Evolutionary conservation across 2,797 vertebrate genomes (phyloP), one percentile per base, ranked within the genome.

Genomic region (Acestrorhynchus altus): DNA sequence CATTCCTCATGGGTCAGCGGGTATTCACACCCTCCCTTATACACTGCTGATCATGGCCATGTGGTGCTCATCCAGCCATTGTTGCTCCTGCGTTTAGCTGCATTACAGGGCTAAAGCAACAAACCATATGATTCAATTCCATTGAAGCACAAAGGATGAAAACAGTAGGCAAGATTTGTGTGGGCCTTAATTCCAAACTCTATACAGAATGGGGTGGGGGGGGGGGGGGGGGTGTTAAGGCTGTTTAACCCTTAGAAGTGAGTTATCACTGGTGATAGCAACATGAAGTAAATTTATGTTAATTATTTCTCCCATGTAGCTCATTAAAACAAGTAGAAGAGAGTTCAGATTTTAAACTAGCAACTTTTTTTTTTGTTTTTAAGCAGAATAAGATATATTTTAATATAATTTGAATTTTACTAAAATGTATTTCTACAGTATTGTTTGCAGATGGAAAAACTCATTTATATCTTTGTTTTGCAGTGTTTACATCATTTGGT

Each of bases 1-100:
- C 90, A 92, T 92, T 90, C 88, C 84, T 87, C 66, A 83, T 83
- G 92, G 91, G 91, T 92, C 91, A 92, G 42, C 76, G 81, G 83
- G 88, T 84, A 86, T 84, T 86, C 87, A 73, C 81, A 81, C 64
- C 76, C 83, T 61, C 56, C 35, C 64, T 64, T 77, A 78, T 84
- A 77, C 72, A 18, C 70, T 72, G 44, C 80, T 88, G 80, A 90
- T 89, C 84, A 86, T 74, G 67, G 76, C 90, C 87, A 90, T 88
- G 91, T 92, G 92, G 59, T 82, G 64, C 72, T 76, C 86, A 87
- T 77, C 88, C 74, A 80, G 74, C 77, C 39, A 69, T 74, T 56
- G 24, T 54, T 72, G 46, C 12, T 4, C 35, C 59, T 63, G 40
- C 54, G 28, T 67, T 77, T 65, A 47, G 70, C 71, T 31, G 9